These are phyloP conservation scores for Thalassaphorura encarpata DNA, from an alignment of 1,140 invertebrate species.

Conservation along the genomic window DNA sequence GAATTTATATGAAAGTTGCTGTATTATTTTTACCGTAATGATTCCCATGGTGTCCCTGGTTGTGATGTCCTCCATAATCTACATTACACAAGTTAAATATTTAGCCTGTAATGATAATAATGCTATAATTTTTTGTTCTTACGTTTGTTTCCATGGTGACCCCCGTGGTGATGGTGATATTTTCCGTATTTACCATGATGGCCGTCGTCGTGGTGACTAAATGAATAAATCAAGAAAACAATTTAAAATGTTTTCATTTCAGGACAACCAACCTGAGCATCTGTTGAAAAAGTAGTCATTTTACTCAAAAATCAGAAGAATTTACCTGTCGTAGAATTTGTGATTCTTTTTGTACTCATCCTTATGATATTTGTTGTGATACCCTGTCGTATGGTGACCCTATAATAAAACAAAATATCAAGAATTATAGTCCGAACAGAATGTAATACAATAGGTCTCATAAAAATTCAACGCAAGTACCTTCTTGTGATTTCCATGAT, in stretches of 20 bases:
- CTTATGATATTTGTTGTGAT: constrained; percentile 27
- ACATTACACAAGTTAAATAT: constrained; percentile 20
- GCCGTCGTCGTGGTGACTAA: background rate
- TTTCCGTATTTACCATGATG: background rate
- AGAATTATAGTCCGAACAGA: background rate
- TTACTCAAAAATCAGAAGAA: background rate
- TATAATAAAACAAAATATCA: background rate
- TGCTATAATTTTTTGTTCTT: background rate
- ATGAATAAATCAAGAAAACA: background rate
- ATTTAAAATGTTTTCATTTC: background rate
- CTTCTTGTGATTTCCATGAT: constrained; percentile 24
- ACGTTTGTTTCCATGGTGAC: background rate
- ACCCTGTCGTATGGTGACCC: constrained; percentile 22
- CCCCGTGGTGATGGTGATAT: constrained; percentile 9
- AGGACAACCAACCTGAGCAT: background rate
- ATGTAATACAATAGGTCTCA: background rate
- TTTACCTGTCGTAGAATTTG: constrained; percentile 9
- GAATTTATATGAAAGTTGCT: constrained; percentile 12
- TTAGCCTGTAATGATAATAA: constrained; percentile 10
- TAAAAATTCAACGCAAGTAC: background rate
- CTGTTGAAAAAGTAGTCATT: background rate
- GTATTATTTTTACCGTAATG: constrained; percentile 9
- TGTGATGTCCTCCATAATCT: constrained; percentile 24
- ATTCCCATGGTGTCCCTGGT: constrained; percentile 20
- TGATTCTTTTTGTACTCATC: constrained; percentile 22